These are phyloP conservation scores for Lerista edwardsae DNA, from an alignment of 2,797 vertebrate genomes.

Conservation along the genomic window DNA sequence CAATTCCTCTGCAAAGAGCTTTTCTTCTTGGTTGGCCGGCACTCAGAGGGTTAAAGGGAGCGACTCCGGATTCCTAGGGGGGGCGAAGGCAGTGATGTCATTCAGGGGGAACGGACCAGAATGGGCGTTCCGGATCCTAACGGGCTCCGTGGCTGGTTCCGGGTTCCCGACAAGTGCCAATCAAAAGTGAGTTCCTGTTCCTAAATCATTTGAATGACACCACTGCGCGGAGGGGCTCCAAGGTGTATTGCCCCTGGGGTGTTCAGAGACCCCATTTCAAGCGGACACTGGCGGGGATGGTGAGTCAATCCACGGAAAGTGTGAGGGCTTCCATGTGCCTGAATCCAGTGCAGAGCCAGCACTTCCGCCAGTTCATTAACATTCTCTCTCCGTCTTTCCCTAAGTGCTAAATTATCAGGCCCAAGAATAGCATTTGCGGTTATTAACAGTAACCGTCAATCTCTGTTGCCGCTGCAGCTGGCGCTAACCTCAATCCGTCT, in stretches of 20 bases:
- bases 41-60: too few relatives aligned
- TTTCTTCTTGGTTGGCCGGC: too few relatives aligned
- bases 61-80: too few relatives aligned
- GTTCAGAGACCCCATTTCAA: background rate
- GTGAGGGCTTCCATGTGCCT: background rate
- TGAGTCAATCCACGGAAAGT: background rate
- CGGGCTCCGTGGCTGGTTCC: too few relatives aligned
- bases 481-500: slow-evolving; percentile 42
- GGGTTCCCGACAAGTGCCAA: too few relatives aligned
- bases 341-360: background rate
- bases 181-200: too few relatives aligned
- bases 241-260: background rate
- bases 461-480: slow-evolving; percentile 34
- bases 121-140: too few relatives aligned
- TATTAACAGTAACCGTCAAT: slow-evolving; percentile 57
- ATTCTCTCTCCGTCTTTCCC: slow-evolving; percentile 38
- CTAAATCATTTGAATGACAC: too few relatives aligned
- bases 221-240: too few relatives aligned
- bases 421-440: slow-evolving; percentile 31
- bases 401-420: slow-evolving; percentile 46
- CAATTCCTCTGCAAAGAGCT: too few relatives aligned
- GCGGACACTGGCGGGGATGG: background rate
- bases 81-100: too few relatives aligned
- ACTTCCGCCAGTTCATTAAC: slow-evolving; percentile 22
- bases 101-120: too few relatives aligned